These are phyloP conservation scores for Etheostoma nigrum DNA, from an alignment of 2,797 vertebrate genomes.

Conservation along the genomic window DNA sequence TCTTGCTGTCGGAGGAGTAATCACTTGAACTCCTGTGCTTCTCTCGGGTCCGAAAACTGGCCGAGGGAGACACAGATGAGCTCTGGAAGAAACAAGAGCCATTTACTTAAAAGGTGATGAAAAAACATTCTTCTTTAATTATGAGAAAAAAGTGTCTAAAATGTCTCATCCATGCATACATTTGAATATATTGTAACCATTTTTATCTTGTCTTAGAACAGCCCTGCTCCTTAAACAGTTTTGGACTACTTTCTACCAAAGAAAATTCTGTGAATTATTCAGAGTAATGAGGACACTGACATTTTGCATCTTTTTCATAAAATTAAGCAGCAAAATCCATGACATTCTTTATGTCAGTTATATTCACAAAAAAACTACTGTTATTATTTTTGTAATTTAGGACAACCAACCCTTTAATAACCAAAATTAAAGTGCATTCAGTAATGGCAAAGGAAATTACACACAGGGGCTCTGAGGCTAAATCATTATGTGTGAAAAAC, in stretches of 20 bases:
- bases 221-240: neutral
- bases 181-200: neutral
- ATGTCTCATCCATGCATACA: neutral
- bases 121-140: neutral
- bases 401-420: neutral
- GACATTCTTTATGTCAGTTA: neutral
- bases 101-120: neutral
- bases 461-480: neutral
- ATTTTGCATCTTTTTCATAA: neutral
- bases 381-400: neutral
- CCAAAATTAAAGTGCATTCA: neutral
- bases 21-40: slow-evolving; percentile 94
- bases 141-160: neutral
- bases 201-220: neutral
- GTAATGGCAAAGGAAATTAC: neutral
- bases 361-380: neutral
- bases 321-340: slow-evolving; percentile 1
- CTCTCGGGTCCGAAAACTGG: slow-evolving; percentile 93
- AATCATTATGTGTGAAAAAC: neutral
- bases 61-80: slow-evolving; percentile 94
- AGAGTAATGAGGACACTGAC: neutral
- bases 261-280: neutral
- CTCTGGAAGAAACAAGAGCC: slow-evolving; percentile 84
- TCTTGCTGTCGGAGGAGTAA: slow-evolving; percentile 94
- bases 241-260: neutral